Evolutionary conservation across 2,888 invertebrate species (phyloP), one percentile per base, ranked within the genome.

Genomic region (Thumatha senex): DNA sequence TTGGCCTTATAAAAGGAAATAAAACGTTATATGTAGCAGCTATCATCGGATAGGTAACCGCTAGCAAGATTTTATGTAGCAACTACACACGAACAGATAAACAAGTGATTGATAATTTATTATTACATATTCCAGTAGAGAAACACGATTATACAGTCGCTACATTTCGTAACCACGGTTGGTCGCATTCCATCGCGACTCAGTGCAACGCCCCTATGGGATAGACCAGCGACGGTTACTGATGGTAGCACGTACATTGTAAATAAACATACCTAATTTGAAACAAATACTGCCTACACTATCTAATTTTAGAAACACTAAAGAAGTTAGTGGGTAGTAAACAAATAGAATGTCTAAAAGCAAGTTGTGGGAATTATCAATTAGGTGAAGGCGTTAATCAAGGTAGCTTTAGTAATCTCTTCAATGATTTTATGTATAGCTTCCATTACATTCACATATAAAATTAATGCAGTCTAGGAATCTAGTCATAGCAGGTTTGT

Each of bases 121-220:
- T 71, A 79, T 81, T 80, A 74, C 78, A 73, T 78, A 79, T 81
- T 81, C 73, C 69, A 73, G 63, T 70, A 58, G 67, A 79, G 76
- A 78, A 64, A 68, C 75, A 74, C 73, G 77, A 79, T 84, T 78
- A 82, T 72, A 66, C 73, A 85, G 84, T 80, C 84, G 82, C 75
- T 83, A 80, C 72, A 82, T 91, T 90, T 89, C 87, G 89, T 86
- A 89, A 90, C 84, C 78, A 79, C 85, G 82, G 83, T 83, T 87
- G 82, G 82, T 80, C 80, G 66, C 89, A 89, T 91, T 89, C 91
- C 89, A 78, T 71, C 70, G 82, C 75, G 74, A 68, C 74, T 68
- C 78, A 64, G 87, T 85, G 85, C 89, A 89, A 85, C 80, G 89
- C 81, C 88, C 89, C 78, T 72, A 63, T 68, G 75, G 75, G 73